phyloP scores from a whole-genome alignment of 2,888 invertebrate species.

The Mellilla xanthometata region DNA sequence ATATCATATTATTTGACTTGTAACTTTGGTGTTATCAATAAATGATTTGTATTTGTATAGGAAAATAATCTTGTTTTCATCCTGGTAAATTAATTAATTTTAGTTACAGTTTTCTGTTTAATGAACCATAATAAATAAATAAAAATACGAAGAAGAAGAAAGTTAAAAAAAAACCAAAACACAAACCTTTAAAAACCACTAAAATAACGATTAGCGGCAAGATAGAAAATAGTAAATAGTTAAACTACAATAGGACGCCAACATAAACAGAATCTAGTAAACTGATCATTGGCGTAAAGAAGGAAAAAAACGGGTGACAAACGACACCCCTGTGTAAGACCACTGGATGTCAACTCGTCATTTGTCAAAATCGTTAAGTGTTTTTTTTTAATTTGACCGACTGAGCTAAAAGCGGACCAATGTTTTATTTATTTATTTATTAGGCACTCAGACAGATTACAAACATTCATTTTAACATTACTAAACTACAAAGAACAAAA shows the following conservation, averaged over 20 bases:
- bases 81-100: too few species aligned
- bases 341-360: conserved; percentile 54
- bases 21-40: too few species aligned
- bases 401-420: neutral
- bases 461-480: too few species aligned
- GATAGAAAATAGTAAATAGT: conserved; percentile 4
- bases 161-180: too few species aligned
- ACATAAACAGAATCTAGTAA: conserved; percentile 14
- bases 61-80: too few species aligned
- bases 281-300: conserved; percentile 4
- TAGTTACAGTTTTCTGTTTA: too few species aligned
- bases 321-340: conserved; percentile 30
- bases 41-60: too few species aligned
- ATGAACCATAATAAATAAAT: too few species aligned
- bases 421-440: neutral
- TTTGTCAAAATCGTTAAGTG: conserved; percentile 48
- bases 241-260: conserved; percentile 15
- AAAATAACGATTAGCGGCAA: conserved; percentile 26
- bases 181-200: conserved; percentile 6
- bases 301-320: conserved; percentile 35
- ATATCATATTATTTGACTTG: too few species aligned
- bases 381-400: conserved; percentile 17
- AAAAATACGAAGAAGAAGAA: too few species aligned
- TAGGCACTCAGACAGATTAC: too few species aligned
- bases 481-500: too few species aligned